A percentile compares a stretch with the other conserved stretches of the same genome.
These are phyloP conservation scores for Excalfactoria chinensis DNA, from an alignment of 2,113 vertebrate species.

Conservation along the genomic window DNA sequence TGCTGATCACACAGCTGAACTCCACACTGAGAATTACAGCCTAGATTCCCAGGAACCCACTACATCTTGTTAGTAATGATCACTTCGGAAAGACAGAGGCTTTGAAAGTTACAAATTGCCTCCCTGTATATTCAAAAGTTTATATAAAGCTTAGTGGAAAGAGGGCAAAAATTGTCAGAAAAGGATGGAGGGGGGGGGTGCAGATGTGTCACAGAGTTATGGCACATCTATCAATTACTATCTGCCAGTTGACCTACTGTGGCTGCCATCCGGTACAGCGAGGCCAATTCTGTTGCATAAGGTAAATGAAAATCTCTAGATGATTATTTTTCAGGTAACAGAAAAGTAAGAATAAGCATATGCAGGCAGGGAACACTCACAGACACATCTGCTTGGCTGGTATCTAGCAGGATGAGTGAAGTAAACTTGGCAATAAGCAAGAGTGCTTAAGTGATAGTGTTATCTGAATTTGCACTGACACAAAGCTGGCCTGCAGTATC, in stretches of 20 bases:
- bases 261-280: background rate
- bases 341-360: background rate
- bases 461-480: background rate
- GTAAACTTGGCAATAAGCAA: background rate
- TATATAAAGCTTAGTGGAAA: background rate
- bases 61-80: background rate
- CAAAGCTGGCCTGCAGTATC: background rate
- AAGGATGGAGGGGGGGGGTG: fast-evolving
- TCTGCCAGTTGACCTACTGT: background rate
- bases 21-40: background rate
- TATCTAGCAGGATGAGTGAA: background rate
- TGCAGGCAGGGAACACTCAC: background rate
- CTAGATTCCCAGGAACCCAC: background rate
- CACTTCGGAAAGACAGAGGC: background rate
- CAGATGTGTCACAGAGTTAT: background rate
- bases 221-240: background rate
- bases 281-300: background rate
- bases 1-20: background rate
- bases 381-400: background rate
- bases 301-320: background rate
- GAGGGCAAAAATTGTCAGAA: background rate
- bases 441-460: background rate
- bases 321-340: background rate
- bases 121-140: background rate
- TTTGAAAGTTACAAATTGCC: background rate